Evolutionary conservation across 2,113 vertebrate genomes (phyloP).

Genomic region (Anoura caudifer): DNA sequence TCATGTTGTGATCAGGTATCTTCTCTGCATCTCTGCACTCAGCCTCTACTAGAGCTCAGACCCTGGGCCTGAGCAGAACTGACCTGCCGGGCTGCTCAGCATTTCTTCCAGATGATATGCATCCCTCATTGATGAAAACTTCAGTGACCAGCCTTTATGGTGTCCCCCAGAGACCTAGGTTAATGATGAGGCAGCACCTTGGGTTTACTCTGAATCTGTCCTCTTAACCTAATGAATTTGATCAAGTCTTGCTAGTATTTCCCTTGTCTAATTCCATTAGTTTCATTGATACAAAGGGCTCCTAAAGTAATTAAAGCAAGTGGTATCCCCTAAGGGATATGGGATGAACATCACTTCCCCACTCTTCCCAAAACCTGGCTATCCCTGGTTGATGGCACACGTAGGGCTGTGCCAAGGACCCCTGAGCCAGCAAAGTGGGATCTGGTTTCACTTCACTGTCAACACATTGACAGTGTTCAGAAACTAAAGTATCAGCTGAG

Average conservation of each 20-base stretch:
- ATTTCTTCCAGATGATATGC: background rate
- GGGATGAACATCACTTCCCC: conserved; percentile 50
- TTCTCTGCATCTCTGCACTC: background rate
- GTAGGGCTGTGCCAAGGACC: conserved; percentile 33
- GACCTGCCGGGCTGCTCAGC: background rate
- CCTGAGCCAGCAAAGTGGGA: conserved; percentile 53
- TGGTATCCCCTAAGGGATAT: conserved; percentile 36
- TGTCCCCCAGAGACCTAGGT: background rate
- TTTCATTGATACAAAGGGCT: conserved; percentile 70
- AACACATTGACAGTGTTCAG: conserved; percentile 65
- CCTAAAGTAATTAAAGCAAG: conserved; percentile 77
- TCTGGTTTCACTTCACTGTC: conserved; percentile 67
- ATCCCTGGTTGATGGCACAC: conserved; percentile 34
- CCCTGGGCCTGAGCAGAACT: background rate
- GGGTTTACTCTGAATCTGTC: conserved; percentile 51
- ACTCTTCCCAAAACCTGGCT: conserved; percentile 16
- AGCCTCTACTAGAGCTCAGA: background rate
- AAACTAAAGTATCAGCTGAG: conserved; percentile 44
- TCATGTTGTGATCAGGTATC: background rate
- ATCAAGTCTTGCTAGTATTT: conserved; percentile 63
- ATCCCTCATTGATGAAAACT: background rate
- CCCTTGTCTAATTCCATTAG: conserved; percentile 68
- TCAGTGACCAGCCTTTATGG: background rate
- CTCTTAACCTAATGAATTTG: conserved; percentile 62
- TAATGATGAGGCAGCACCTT: conserved; percentile 37